These are phyloP conservation scores for Chloebia gouldiae DNA, from an alignment of 2,113 vertebrate species.

Conservation along the genomic window DNA sequence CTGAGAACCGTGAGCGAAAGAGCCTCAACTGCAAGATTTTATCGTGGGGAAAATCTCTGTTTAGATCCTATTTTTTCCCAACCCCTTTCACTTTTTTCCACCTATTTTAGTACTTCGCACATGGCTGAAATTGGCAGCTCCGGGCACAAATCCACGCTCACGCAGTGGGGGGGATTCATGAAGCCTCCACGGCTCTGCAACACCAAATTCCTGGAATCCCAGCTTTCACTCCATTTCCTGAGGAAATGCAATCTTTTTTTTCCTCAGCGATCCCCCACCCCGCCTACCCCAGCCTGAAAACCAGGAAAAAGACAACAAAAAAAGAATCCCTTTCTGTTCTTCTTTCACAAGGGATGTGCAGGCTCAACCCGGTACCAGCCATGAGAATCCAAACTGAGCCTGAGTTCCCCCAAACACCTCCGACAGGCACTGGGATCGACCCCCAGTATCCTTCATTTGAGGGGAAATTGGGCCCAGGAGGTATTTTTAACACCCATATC, in stretches of 20 bases:
- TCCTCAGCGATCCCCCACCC: not conserved
- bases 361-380: not conserved
- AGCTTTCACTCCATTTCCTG: conserved; percentile 28
- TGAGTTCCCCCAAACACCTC: not conserved
- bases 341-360: not conserved
- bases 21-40: not conserved
- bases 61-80: not conserved
- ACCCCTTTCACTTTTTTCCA: not conserved
- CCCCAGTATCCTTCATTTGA: not conserved
- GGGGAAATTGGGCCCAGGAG: accelerated
- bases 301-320: not conserved
- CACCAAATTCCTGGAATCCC: not conserved
- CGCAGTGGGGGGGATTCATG: accelerated
- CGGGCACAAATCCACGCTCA: accelerated
- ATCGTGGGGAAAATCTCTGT: not conserved
- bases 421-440: accelerated
- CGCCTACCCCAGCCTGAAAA: not conserved
- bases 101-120: not conserved
- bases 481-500: not conserved
- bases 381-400: not conserved
- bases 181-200: not conserved
- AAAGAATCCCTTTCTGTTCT: not conserved
- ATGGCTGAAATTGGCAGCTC: not conserved
- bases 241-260: not conserved
- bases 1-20: not conserved